Percentiles rank a stretch among this genome's conserved stretches.
These are phyloP conservation scores for Neogale vison DNA, from an alignment of 2,113 vertebrate species.

Conservation along the genomic window DNA sequence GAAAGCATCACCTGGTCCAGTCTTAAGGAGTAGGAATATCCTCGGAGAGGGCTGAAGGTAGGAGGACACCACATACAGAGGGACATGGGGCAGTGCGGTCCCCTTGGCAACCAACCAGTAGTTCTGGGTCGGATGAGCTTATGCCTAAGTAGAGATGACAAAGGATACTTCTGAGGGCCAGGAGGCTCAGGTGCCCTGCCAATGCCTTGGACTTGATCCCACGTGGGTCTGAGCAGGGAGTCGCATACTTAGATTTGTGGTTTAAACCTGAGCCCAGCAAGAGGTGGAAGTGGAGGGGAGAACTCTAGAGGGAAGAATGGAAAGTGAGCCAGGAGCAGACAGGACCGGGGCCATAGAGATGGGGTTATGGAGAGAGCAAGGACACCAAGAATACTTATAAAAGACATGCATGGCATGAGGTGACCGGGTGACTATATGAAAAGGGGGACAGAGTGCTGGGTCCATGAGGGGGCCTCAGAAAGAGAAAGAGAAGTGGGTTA, in stretches of 20 bases:
- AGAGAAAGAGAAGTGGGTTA: no score
- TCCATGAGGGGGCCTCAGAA: not conserved
- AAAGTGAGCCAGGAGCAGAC: not conserved
- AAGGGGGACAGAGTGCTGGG: not conserved
- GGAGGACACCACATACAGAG: not conserved
- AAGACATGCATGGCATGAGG: fast-evolving
- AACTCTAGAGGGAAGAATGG: not conserved
- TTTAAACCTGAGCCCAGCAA: not conserved
- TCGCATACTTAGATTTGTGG: not conserved
- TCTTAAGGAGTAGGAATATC: not conserved
- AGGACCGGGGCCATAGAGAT: not conserved
- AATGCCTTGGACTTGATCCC: not conserved
- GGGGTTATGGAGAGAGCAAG: not conserved
- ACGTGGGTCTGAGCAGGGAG: not conserved
- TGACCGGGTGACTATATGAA: no score
- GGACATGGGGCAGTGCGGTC: no score
- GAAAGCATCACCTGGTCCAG: not conserved
- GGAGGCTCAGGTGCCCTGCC: not conserved
- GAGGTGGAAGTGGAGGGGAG: not conserved
- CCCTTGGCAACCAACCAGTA: not conserved
- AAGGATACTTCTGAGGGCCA: not conserved
- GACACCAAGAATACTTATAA: not conserved
- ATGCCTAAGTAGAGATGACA: not conserved
- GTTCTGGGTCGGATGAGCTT: not conserved
- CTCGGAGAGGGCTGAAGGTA: fast-evolving